Evolutionary conservation across 2,113 vertebrate genomes (phyloP).

Genomic region (Accipiter virgatus): DNA sequence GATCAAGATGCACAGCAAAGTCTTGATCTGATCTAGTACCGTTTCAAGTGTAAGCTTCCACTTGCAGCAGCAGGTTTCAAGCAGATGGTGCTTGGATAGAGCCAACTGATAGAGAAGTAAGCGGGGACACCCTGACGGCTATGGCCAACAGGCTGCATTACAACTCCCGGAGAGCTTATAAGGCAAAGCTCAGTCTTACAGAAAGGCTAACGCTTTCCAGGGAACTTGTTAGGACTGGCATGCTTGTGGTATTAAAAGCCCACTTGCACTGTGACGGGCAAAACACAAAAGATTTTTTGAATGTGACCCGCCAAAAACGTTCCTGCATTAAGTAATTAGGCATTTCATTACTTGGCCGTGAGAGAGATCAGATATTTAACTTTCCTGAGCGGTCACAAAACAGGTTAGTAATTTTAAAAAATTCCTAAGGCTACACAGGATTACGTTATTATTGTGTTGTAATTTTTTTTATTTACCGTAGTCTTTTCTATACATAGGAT

Average conservation of each 20-base stretch:
- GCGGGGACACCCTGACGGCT: neutral
- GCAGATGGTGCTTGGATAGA: constrained; percentile 46
- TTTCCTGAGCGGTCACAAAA: neutral
- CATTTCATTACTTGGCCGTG: neutral
- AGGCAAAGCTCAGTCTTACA: neutral
- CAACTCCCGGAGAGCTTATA: neutral
- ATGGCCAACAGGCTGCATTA: neutral
- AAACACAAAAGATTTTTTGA: neutral
- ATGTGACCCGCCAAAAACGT: neutral
- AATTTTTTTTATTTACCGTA: neutral
- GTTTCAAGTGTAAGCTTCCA: neutral
- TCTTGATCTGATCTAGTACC: neutral
- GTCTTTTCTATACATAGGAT: neutral
- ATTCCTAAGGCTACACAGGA: neutral
- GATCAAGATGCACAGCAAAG: neutral
- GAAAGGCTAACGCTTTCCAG: neutral
- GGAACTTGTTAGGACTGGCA: neutral
- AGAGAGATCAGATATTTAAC: neutral
- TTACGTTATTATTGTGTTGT: neutral
- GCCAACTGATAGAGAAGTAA: neutral
- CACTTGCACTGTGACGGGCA: neutral
- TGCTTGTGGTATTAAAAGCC: neutral
- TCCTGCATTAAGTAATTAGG: neutral
- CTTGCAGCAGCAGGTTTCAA: constrained; percentile 6
- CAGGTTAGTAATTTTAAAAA: neutral